Evolutionary conservation across 2,797 vertebrate species (phyloP), one percentile per base, ranked within the genome.

Genomic region (Ctenopoma kingsleyae): DNA sequence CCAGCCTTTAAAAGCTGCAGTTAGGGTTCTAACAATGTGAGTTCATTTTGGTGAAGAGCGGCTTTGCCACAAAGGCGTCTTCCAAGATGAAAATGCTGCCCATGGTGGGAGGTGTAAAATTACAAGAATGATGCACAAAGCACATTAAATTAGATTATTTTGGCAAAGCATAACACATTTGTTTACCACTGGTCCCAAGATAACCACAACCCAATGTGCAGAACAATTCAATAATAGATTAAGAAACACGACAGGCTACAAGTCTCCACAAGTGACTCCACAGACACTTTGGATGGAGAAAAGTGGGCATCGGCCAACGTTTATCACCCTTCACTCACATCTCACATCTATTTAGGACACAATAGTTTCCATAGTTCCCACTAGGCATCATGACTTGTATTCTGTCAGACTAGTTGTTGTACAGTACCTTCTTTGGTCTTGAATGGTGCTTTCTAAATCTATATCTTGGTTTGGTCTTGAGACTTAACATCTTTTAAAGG

Each of bases 1-100:
- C 0, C 13, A 44, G 9, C n/a, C 9, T 54, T 75, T 60, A 62
- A 66, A 68, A 49, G 57, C 58, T 41, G 43, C 35, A 49, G 32
- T 57, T 44, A 47, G 13, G 9, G 3, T 44, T 55, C 27, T n/a
- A 4, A 35, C 51, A 53, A 43, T 67, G 3, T 32, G 8, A 58
- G 61, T 49, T 55, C 6, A 38, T 74, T 76, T 67, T 10, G n/a
- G 30, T 38, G 12, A 27, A 10, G 47, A 55, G 10, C 2, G 17
- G 32, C 65, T 61, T 53, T 6, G 8, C 59, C 27, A 60, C 11
- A 51, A 51, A 62, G 15, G 4, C 0, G 0, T 60, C 76, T 43
- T 47, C 41, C 9, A 23, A 54, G 51, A 44, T 0, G 12, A 56
- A 47, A 68, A 19, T 4, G 0, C 12, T 17, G 16, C 56, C 52